Conservation (phyloP, 2,113 vertebrate species). For the Cebidichthys violaceus region DNA sequence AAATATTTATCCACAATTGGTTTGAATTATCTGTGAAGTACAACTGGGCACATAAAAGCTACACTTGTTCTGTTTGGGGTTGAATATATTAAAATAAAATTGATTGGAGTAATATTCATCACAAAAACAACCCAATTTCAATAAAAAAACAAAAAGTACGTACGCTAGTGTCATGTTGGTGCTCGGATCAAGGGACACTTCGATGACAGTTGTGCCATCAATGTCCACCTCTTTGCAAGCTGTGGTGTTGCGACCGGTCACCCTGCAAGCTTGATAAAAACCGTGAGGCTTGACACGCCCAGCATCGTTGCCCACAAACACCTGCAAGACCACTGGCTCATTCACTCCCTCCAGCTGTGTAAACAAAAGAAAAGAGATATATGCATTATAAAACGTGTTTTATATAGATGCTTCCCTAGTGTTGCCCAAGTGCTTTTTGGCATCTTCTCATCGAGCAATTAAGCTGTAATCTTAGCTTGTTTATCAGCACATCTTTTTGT, state of each 20-base stretch:
- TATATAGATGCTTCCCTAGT: neutral
- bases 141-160: conserved; percentile 67
- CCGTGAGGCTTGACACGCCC: conserved; percentile 98
- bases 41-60: neutral
- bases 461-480: neutral
- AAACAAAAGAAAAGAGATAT: neutral
- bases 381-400: neutral
- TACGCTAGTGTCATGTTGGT: conserved; percentile 97
- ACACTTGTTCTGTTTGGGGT: neutral
- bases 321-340: conserved; percentile 93
- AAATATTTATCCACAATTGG: neutral
- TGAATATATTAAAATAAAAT: neutral
- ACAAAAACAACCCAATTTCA: conserved; percentile 14
- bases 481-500: neutral
- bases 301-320: conserved; percentile 95
- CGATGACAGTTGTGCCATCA: conserved; percentile 97
- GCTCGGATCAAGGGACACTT: conserved; percentile 94
- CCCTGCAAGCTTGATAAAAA: conserved; percentile 98
- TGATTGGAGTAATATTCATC: neutral
- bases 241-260: conserved; percentile 97
- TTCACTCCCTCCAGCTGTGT: conserved; percentile 94
- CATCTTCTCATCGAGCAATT: neutral
- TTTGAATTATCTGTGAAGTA: conserved; percentile 4
- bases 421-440: neutral
- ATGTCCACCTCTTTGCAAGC: conserved; percentile 98